Percentiles rank a stretch among this genome's conserved stretches.
Conservation (phyloP, 2,888 invertebrate genomes). For the Dastarcus helophoroides region DNA sequence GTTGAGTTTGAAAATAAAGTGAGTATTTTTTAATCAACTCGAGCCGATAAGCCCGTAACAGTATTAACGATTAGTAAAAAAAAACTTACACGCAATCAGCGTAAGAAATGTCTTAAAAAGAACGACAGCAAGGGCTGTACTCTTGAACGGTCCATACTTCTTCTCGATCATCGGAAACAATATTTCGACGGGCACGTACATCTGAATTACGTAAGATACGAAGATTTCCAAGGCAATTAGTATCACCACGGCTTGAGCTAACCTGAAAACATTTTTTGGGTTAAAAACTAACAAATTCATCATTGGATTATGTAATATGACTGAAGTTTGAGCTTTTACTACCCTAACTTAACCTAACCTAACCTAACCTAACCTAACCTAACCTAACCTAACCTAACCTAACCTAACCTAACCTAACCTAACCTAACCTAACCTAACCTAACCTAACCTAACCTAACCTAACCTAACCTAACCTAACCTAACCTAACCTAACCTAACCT, state of each 20-base stretch:
- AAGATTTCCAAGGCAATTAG: constrained; percentile 71
- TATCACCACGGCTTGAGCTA: constrained; percentile 61
- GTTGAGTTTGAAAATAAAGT: no score
- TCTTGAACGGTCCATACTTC: constrained; percentile 41
- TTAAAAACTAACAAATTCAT: background rate
- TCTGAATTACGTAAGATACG: constrained; percentile 79
- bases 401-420: no score
- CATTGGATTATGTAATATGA: background rate
- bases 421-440: no score
- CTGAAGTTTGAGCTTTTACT: background rate
- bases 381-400: no score
- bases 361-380: background rate
- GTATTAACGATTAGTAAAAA: constrained; percentile 1
- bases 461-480: no score
- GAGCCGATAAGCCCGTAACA: no score
- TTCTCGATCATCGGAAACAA: constrained; percentile 59
- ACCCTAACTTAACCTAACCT: background rate
- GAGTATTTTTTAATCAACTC: no score
- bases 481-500: no score
- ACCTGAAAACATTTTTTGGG: constrained; percentile 37
- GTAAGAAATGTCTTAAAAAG: constrained; percentile 56
- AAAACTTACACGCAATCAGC: constrained; percentile 62
- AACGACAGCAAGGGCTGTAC: constrained; percentile 48
- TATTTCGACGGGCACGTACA: constrained; percentile 80
- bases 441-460: no score